Conservation (phyloP, 2,113 vertebrate genomes). For the Xenopus tropicalis region DNA sequence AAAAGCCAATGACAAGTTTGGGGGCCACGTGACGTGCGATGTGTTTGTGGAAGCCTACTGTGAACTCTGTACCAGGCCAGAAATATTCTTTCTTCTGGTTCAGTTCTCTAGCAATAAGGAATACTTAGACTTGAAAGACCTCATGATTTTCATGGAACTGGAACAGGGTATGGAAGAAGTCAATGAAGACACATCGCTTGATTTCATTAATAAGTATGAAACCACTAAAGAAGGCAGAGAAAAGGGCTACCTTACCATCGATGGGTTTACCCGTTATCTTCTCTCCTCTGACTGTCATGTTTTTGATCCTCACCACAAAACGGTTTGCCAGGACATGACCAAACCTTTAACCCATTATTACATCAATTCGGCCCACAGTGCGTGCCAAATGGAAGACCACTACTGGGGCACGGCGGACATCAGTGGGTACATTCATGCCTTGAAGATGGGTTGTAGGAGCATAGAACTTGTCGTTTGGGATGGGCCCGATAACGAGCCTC, state of each 20-base stretch:
- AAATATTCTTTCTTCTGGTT: conserved; percentile 86
- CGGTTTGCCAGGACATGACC: conserved; percentile 86
- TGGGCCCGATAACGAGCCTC: conserved; percentile 81
- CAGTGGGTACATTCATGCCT: conserved; percentile 76
- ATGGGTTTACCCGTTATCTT: conserved; percentile 89
- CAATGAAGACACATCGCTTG: conserved; percentile 80
- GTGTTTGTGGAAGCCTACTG: conserved; percentile 83
- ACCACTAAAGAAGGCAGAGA: conserved; percentile 84
- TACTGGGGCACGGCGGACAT: conserved; percentile 85
- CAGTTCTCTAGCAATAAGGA: conserved; percentile 95
- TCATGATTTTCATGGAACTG: conserved; percentile 85
- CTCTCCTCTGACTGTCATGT: conserved; percentile 87
- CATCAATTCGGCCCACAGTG: conserved; percentile 87
- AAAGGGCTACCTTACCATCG: conserved; percentile 80
- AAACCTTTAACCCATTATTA: conserved; percentile 90
- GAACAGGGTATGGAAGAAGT: conserved; percentile 88
- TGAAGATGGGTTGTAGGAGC: conserved; percentile 85
- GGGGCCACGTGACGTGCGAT: conserved; percentile 71
- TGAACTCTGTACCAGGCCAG: conserved; percentile 86
- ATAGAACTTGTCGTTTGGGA: conserved; percentile 85
- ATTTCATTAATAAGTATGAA: conserved; percentile 81
- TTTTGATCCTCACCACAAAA: conserved; percentile 86
- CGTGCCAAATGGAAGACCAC: conserved; percentile 83
- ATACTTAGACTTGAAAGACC: conserved; percentile 83
- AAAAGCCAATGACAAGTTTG: conserved; percentile 74